A percentile compares a stretch with the other conserved stretches of the same genome.
Evolutionary conservation across 2,888 invertebrate genomes (phyloP).

Genomic region (Cosmopolites sordidus): DNA sequence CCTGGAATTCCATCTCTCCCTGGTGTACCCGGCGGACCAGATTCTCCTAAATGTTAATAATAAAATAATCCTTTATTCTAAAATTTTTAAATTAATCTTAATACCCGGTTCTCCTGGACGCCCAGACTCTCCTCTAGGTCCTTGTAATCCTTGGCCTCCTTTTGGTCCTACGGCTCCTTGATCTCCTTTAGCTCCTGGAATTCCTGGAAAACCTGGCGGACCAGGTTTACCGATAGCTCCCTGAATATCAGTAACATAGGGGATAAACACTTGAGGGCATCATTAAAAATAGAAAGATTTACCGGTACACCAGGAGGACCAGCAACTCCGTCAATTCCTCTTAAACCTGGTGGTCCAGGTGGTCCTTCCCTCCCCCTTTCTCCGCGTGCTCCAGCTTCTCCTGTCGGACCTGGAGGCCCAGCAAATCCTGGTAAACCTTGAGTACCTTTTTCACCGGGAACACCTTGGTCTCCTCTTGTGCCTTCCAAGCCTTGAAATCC

Average conservation of each 20-base stretch:
- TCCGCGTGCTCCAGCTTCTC: slow-evolving; percentile 73
- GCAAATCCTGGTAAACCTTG: slow-evolving; percentile 63
- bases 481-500: slow-evolving; percentile 79
- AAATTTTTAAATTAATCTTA: too few species aligned
- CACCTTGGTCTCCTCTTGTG: slow-evolving; percentile 75
- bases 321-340: slow-evolving; percentile 74
- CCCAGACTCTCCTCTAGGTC: slow-evolving; percentile 74
- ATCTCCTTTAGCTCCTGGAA: slow-evolving; percentile 77
- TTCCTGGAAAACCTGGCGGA: slow-evolving; percentile 79
- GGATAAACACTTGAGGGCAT: too few species aligned
- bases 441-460: slow-evolving; percentile 70
- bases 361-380: slow-evolving; percentile 83
- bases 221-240: slow-evolving; percentile 80
- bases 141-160: slow-evolving; percentile 78
- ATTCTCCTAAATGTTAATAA: slow-evolving; percentile 58
- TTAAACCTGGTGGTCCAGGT: slow-evolving; percentile 69
- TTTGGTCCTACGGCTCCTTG: slow-evolving; percentile 70
- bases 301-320: slow-evolving; percentile 75
- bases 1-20: slow-evolving; percentile 78
- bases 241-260: slow-evolving; percentile 49
- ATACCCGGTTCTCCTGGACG: slow-evolving; percentile 59
- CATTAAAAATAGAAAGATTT: slow-evolving; percentile 33
- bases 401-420: slow-evolving; percentile 68
- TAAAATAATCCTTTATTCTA: too few species aligned
- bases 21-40: slow-evolving; percentile 68